phyloP scores from a whole-genome alignment of 1,140 invertebrate genomes.

The Drosophila quadrilineata region DNA sequence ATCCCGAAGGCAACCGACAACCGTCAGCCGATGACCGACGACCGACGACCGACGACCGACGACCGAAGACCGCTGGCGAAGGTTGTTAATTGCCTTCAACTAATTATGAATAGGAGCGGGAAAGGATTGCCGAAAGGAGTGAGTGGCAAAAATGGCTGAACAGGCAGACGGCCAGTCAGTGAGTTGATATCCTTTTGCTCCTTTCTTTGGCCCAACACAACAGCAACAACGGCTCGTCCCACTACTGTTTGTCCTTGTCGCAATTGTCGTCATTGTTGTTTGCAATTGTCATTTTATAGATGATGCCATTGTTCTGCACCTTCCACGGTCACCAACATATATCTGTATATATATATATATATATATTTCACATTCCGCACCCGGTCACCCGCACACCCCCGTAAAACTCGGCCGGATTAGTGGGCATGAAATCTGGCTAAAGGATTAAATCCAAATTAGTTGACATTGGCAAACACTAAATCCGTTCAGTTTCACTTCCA shows the following conservation, averaged over 20 bases:
- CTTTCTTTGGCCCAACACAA: too few species aligned
- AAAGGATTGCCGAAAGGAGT: slow-evolving; percentile 53
- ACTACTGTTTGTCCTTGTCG: slow-evolving; percentile 75
- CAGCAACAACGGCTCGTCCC: neutral
- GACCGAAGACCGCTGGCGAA: too few species aligned
- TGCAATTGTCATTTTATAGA: slow-evolving; percentile 79
- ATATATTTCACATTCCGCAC: too few species aligned
- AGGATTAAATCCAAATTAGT: slow-evolving; percentile 73
- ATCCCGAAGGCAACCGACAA: too few species aligned
- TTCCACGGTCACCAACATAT: too few species aligned
- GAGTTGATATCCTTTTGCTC: too few species aligned
- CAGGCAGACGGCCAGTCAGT: neutral
- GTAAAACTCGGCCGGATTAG: slow-evolving; percentile 77
- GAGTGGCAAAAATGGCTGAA: slow-evolving; percentile 12
- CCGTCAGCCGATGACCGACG: too few species aligned
- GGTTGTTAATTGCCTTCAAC: slow-evolving; percentile 71
- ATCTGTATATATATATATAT: too few species aligned
- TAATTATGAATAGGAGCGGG: slow-evolving; percentile 68
- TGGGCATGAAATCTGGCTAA: slow-evolving; percentile 60
- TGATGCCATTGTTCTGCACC: slow-evolving; percentile 65
- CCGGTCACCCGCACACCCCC: slow-evolving; percentile 38
- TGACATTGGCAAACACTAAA: too few species aligned
- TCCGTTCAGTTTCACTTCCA: too few species aligned
- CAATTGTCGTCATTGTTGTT: slow-evolving; percentile 79
- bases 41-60: too few species aligned